Conservation (phyloP, 2,888 invertebrate genomes). For the Pemphredon lugubris region DNA sequence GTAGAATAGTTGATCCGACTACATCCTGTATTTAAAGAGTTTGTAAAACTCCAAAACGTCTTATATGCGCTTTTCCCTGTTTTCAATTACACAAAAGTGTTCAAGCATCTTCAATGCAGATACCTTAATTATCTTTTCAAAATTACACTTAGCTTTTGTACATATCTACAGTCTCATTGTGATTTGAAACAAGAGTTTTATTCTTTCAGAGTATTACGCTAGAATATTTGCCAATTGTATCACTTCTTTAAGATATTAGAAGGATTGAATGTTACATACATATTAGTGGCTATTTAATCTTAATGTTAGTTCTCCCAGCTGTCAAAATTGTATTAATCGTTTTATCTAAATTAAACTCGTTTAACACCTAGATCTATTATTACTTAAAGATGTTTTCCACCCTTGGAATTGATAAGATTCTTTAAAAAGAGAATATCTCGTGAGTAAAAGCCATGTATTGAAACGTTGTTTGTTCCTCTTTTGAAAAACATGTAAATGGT, state of each 20-base stretch:
- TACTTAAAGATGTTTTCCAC: slow-evolving; percentile 76
- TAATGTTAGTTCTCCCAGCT: slow-evolving; percentile 47
- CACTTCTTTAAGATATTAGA: slow-evolving; percentile 26
- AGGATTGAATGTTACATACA: slow-evolving; percentile 37
- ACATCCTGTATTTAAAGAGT: slow-evolving; percentile 26
- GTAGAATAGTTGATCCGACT: slow-evolving; percentile 40
- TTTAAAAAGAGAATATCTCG: slow-evolving; percentile 45
- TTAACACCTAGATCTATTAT: slow-evolving; percentile 57
- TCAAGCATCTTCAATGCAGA: slow-evolving; percentile 27
- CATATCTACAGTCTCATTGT: slow-evolving; percentile 6
- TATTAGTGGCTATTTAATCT: slow-evolving; percentile 33
- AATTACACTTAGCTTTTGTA: slow-evolving; percentile 18
- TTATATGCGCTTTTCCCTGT: slow-evolving; percentile 19
- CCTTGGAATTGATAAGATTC: slow-evolving; percentile 75
- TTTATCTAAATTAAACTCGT: slow-evolving; percentile 55
- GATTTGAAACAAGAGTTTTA: not conserved
- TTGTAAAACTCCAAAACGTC: slow-evolving; percentile 23
- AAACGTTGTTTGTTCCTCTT: slow-evolving; percentile 63
- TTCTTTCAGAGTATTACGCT: slow-evolving; percentile 32
- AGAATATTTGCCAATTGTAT: slow-evolving; percentile 29
- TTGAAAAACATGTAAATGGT: slow-evolving; percentile 53
- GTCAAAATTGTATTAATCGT: slow-evolving; percentile 53
- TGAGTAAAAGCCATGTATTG: slow-evolving; percentile 50
- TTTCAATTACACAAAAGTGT: slow-evolving; percentile 27
- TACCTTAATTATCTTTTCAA: slow-evolving; percentile 19